Evolutionary conservation across 2,797 vertebrate species (phyloP).

Genomic region (Vespertilio murinus): DNA sequence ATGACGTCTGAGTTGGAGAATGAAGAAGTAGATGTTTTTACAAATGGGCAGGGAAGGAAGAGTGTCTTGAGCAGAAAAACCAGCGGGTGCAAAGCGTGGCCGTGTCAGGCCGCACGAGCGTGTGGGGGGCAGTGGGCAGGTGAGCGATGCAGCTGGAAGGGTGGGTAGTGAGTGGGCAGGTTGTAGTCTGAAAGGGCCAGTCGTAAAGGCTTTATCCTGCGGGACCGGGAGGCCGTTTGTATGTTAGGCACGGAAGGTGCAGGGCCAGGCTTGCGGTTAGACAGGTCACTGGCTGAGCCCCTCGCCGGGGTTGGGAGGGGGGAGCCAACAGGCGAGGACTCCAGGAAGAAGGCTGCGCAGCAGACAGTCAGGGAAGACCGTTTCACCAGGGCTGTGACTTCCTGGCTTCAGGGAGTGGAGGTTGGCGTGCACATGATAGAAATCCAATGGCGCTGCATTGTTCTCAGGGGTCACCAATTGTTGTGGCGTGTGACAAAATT

Average conservation of each 20-base stretch:
- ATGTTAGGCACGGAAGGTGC: background rate
- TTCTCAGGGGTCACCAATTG: background rate
- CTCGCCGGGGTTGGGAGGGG: background rate
- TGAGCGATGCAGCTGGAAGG: background rate
- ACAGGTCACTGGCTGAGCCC: background rate
- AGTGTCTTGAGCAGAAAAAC: background rate
- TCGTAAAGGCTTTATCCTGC: background rate
- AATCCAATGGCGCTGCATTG: background rate
- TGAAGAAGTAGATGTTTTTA: background rate
- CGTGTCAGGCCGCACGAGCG: background rate
- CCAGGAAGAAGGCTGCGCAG: background rate
- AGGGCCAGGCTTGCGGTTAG: background rate
- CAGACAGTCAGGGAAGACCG: background rate
- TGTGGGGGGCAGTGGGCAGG: too few relatives aligned
- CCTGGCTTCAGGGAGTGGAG: background rate
- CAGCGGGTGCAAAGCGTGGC: background rate
- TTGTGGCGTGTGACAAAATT: background rate
- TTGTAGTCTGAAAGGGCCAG: background rate
- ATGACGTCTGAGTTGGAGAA: background rate
- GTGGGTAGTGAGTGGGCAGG: background rate
- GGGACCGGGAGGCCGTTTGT: background rate
- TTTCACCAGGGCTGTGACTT: background rate
- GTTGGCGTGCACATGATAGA: background rate
- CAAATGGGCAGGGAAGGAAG: background rate
- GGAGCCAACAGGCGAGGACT: background rate